These are phyloP conservation scores for Neogobius melanostomus DNA, from an alignment of 2,113 vertebrate species.

Conservation along the genomic window DNA sequence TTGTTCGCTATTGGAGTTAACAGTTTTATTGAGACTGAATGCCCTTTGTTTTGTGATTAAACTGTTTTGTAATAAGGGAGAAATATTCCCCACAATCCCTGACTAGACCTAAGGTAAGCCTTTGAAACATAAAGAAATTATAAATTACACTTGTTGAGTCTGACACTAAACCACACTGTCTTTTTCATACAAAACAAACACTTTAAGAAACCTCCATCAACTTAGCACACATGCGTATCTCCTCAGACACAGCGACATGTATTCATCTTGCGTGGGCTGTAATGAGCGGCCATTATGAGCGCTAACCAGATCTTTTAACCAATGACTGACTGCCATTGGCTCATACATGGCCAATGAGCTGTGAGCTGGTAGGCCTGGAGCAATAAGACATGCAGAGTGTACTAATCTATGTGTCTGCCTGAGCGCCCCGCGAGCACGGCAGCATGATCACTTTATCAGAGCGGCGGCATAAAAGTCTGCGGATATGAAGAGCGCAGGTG, in stretches of 20 bases:
- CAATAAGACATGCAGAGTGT: slow-evolving; percentile 90
- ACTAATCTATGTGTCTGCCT: slow-evolving; percentile 95
- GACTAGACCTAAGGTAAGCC: no score
- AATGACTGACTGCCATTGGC: slow-evolving; percentile 59
- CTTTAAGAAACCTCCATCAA: slow-evolving; percentile 10
- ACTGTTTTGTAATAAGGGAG: no score
- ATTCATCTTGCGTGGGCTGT: slow-evolving; percentile 32
- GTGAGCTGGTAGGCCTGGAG: slow-evolving; percentile 47
- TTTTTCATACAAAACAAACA: slow-evolving; percentile 1
- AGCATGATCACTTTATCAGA: slow-evolving; percentile 93
- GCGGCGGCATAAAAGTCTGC: slow-evolving; percentile 54
- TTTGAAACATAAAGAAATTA: no score
- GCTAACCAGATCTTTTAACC: slow-evolving; percentile 68
- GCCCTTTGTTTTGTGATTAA: no score
- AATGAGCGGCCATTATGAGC: slow-evolving; percentile 56
- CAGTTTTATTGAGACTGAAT: no score
- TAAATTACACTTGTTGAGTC: neutral
- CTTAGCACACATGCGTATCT: slow-evolving; percentile 30
- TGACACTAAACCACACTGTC: neutral
- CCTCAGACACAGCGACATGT: slow-evolving; percentile 4
- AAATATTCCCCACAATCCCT: no score
- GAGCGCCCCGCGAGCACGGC: slow-evolving; percentile 85
- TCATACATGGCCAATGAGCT: slow-evolving; percentile 65
- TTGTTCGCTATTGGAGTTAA: no score
- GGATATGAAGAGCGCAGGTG: slow-evolving; percentile 43